A percentile compares a stretch with the other conserved stretches of the same genome.
Evolutionary conservation across 2,797 vertebrate species (phyloP).

Genomic region (Eulemur coronatus): DNA sequence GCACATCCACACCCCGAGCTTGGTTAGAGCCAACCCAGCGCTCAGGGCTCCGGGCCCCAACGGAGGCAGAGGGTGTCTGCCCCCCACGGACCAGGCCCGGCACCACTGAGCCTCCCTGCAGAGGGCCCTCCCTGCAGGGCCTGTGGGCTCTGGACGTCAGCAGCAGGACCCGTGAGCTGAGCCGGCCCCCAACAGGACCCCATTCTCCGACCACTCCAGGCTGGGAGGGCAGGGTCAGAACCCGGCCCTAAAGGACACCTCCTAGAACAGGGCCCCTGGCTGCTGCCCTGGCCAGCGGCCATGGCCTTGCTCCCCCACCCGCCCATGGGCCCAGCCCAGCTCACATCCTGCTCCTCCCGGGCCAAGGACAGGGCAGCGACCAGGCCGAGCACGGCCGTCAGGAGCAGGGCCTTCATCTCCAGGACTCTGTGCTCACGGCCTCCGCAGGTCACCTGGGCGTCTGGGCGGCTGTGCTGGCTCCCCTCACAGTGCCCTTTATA

Average conservation of each 20-base stretch:
- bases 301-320: fast-evolving
- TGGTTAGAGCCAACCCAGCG: fast-evolving
- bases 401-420: neutral
- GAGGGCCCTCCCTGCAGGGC: neutral
- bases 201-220: too few species aligned
- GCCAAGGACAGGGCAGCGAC: neutral
- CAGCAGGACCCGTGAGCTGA: neutral
- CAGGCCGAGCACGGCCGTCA: neutral
- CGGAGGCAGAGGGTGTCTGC: neutral
- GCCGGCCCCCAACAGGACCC: neutral
- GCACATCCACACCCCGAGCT: fast-evolving
- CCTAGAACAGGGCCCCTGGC: neutral
- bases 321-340: neutral
- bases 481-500: neutral
- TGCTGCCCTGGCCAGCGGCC: fast-evolving
- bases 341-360: neutral
- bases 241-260: neutral
- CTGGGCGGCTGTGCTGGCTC: neutral
- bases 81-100: neutral
- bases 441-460: neutral
- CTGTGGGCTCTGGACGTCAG: neutral
- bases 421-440: neutral
- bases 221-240: too few species aligned
- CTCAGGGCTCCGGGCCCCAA: fast-evolving
- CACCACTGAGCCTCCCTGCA: fast-evolving